Evolutionary conservation across 2,113 vertebrate species (phyloP).

Genomic region (Casuarius casuarius): DNA sequence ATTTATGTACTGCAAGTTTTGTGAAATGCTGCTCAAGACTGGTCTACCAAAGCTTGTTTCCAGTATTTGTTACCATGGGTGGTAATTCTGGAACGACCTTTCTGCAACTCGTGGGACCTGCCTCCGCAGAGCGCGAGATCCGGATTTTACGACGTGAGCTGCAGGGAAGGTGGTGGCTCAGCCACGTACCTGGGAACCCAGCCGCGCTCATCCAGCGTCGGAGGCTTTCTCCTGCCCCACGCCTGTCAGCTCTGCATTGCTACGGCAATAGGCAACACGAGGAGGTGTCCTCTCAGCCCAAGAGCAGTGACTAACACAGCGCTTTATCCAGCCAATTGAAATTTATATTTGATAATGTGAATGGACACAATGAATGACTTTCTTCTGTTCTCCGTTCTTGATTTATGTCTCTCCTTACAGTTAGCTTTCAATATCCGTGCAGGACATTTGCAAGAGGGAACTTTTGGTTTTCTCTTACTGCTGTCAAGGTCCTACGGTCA

Average conservation of each 20-base stretch:
- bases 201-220: neutral
- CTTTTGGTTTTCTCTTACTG: neutral
- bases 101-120: neutral
- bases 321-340: too few relatives aligned
- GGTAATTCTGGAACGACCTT: neutral
- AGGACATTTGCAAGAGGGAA: neutral
- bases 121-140: neutral
- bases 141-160: neutral
- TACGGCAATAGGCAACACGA: neutral
- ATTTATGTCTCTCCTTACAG: neutral
- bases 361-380: neutral
- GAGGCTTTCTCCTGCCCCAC: neutral
- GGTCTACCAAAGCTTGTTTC: neutral
- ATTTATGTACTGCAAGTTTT: neutral
- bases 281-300: neutral
- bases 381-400: neutral
- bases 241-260: neutral
- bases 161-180: too few relatives aligned
- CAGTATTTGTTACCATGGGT: neutral
- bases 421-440: neutral
- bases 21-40: neutral
- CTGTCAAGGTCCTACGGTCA: neutral
- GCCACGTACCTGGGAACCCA: too few relatives aligned
- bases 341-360: neutral
- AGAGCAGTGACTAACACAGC: neutral